Percentiles rank a stretch among this genome's conserved stretches.
phyloP scores from a whole-genome alignment of 2,888 invertebrate species.

The Plagodis pulveraria region DNA sequence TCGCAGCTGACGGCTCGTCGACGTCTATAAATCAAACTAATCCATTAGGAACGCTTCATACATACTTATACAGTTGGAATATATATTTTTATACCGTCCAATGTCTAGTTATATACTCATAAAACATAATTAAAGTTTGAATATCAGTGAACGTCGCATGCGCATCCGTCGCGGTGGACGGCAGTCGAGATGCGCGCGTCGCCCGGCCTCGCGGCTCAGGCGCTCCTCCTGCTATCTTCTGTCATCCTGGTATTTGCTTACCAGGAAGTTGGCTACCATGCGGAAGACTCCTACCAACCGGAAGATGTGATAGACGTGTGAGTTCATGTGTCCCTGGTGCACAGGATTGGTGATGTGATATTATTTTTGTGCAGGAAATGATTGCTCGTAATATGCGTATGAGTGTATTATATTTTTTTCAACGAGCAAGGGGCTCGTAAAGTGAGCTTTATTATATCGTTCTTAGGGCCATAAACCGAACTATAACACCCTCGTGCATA shows the following conservation, averaged over 20 bases:
- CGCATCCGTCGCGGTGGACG: slow-evolving; percentile 65
- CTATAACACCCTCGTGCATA: too few relatives aligned
- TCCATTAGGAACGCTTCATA: neutral
- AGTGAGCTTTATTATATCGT: too few relatives aligned
- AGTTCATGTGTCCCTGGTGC: slow-evolving; percentile 54
- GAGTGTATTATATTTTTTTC: slow-evolving; percentile 3
- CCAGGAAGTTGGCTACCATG: slow-evolving; percentile 68
- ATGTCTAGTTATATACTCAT: slow-evolving; percentile 3
- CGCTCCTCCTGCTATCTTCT: slow-evolving; percentile 61
- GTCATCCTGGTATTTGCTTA: slow-evolving; percentile 63
- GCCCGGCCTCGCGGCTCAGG: slow-evolving; percentile 63
- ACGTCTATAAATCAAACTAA: slow-evolving; percentile 8
- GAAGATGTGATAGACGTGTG: slow-evolving; percentile 77
- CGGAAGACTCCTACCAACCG: slow-evolving; percentile 65
- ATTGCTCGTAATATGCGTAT: slow-evolving; percentile 5
- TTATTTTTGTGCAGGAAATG: slow-evolving; percentile 35
- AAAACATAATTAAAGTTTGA: slow-evolving; percentile 55
- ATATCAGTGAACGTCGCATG: slow-evolving; percentile 56
- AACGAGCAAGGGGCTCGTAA: too few relatives aligned
- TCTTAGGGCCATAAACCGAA: too few relatives aligned
- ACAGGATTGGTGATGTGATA: slow-evolving; percentile 27
- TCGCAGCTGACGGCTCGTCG: slow-evolving; percentile 2
- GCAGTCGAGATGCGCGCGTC: slow-evolving; percentile 81
- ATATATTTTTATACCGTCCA: slow-evolving; percentile 37
- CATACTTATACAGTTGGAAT: slow-evolving; percentile 13